Base-by-base conservation (phyloP, 2,888 invertebrate species). In the Pantelozetes paolii region DNA sequence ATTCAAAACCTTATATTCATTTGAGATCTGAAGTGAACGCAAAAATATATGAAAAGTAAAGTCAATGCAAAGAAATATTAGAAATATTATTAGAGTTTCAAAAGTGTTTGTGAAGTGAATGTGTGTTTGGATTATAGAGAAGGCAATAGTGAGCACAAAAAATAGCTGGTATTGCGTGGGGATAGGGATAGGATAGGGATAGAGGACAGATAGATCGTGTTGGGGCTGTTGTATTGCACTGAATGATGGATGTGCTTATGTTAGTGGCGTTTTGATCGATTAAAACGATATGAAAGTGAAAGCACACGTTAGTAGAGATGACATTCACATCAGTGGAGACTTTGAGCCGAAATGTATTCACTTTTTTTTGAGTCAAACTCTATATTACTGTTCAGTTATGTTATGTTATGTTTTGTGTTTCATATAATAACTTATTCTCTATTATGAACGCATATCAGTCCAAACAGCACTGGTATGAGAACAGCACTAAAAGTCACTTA, bases 231-330 rank as follows among this genome's bases (percentile, higher is more conserved):
- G 23, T 54, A 6, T 20, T 3, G 54, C 20, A 13, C 30, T 15
- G 30, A 59, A 59, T 59, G 59, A 59, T 59, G 59, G 59, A 59
- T 59, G 59, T 59, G 59, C 59, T 59, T 28, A 59, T 59, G 59
- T 59, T 59, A 59, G 59, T 59, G 59, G 30, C 59, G 23, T 59
- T 59, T 59, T 59, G 59, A 59, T 59, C 59, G 59, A 59, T 59
- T 59, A 59, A 59, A 59, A 59, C 59, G 59, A 59, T 59, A 59
- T 59, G 59, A 59, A 59, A 59, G 59, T 30, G 28, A 59, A 59
- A 59, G 59, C 59, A 59, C 59, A 30, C 20, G 18, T 54, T 23
- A 26, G 23, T 20, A 54, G 54, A 30, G 30, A 59, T 59, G 59
- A 59, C 59, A 59, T 59, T 59, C 59, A 59, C 59, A 59, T 59